Percentiles rank a stretch among this genome's conserved stretches.
These are phyloP conservation scores for Corythoichthys haematopterus DNA, from an alignment of 2,113 vertebrate genomes.

Conservation along the genomic window DNA sequence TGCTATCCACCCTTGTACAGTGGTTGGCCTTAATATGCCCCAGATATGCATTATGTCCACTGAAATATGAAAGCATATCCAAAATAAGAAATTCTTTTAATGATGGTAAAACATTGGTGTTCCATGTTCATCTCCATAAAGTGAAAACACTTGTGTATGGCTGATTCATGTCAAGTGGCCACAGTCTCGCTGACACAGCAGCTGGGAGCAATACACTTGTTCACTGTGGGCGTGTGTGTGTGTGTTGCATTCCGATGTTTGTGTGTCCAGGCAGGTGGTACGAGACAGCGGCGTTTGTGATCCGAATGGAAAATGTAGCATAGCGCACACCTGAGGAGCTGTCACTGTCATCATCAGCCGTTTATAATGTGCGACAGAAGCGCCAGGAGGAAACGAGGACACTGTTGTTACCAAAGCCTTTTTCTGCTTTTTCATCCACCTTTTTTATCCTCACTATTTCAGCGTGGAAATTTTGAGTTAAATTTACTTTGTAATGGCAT, in stretches of 20 bases:
- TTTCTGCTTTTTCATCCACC: slow-evolving; percentile 21
- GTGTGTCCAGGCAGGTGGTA: slow-evolving; percentile 51
- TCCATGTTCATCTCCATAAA: slow-evolving; percentile 17
- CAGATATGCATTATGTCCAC: slow-evolving; percentile 16
- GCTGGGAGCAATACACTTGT: slow-evolving; percentile 54
- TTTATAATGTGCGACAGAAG: slow-evolving; percentile 66
- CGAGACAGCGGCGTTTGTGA: slow-evolving; percentile 51
- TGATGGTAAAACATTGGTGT: slow-evolving; percentile 11
- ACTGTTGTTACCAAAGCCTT: slow-evolving; percentile 52
- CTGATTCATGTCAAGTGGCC: slow-evolving; percentile 53
- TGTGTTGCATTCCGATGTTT: slow-evolving; percentile 10
- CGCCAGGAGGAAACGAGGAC: slow-evolving; percentile 55
- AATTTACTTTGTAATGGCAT: background rate
- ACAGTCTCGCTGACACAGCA: slow-evolving; percentile 69
- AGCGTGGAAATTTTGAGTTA: background rate
- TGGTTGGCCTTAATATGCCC: background rate
- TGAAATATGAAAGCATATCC: slow-evolving; percentile 12
- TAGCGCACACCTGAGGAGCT: slow-evolving; percentile 67
- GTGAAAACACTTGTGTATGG: slow-evolving; percentile 33
- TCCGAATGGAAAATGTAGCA: slow-evolving; percentile 67
- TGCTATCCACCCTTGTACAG: background rate
- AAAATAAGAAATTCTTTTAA: slow-evolving; percentile 23
- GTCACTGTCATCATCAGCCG: slow-evolving; percentile 64
- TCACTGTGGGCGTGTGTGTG: slow-evolving; percentile 18
- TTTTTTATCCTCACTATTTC: slow-evolving; percentile 32